A percentile compares a stretch with the other conserved stretches of the same genome.
Conservation (phyloP, 2,888 invertebrate genomes). For the Limnephilus rhombicus region DNA sequence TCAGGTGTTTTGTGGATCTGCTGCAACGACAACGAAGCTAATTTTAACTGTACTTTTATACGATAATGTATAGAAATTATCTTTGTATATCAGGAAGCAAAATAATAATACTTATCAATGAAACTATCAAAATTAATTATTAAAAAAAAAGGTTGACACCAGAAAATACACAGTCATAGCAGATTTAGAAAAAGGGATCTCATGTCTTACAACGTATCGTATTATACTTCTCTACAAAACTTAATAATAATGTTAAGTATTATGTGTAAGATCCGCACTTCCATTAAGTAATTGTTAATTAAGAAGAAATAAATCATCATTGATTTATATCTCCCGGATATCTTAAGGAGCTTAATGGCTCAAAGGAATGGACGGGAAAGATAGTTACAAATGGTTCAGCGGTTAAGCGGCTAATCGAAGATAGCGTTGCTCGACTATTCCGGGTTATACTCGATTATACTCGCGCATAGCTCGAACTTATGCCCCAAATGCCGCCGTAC, state of each 20-base stretch:
- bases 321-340: constrained; percentile 4
- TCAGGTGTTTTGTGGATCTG: too few relatives aligned
- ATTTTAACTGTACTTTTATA: too few relatives aligned
- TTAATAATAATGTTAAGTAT: background rate
- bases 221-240: too few relatives aligned
- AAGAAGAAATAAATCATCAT: background rate
- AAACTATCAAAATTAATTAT: too few relatives aligned
- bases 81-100: too few relatives aligned
- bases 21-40: too few relatives aligned
- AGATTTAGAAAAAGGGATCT: too few relatives aligned
- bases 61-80: too few relatives aligned
- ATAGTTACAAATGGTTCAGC: constrained; percentile 26
- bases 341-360: constrained; percentile 2
- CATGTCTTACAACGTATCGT: too few relatives aligned
- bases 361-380: background rate
- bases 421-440: background rate
- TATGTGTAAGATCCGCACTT: background rate
- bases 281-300: background rate
- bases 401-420: constrained; percentile 36
- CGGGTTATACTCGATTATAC: background rate
- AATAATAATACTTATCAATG: too few relatives aligned
- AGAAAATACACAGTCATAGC: too few relatives aligned
- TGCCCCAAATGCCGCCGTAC: background rate
- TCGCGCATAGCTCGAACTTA: background rate
- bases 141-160: too few relatives aligned